A percentile compares a stretch with the other conserved stretches of the same genome.
These are phyloP conservation scores for Corythoichthys intestinalis DNA, from an alignment of 2,113 vertebrate genomes.

Conservation along the genomic window DNA sequence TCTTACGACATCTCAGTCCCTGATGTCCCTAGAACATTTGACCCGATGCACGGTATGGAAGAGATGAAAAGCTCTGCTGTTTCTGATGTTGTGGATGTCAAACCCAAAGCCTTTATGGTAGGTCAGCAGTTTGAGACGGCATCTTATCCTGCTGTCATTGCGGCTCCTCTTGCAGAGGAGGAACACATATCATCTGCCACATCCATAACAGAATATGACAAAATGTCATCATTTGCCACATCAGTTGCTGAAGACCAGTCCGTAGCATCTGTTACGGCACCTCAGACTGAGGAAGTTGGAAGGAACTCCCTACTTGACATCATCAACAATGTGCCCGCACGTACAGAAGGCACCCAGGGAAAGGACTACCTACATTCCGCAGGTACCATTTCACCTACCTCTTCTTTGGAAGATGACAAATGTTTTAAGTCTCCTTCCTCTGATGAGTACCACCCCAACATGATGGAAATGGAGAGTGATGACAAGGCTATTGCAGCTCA, in stretches of 20 bases:
- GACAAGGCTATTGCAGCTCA: conserved; percentile 62
- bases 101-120: conserved; percentile 74
- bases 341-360: conserved; percentile 86
- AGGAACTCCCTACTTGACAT: conserved; percentile 89
- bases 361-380: conserved; percentile 93
- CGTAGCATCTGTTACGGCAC: conserved; percentile 87
- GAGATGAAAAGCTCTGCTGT: conserved; percentile 65
- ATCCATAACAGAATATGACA: conserved; percentile 96
- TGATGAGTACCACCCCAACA: conserved; percentile 82
- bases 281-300: conserved; percentile 88
- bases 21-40: conserved; percentile 80
- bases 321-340: conserved; percentile 82
- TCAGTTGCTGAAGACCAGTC: conserved; percentile 96
- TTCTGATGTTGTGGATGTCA: conserved; percentile 58
- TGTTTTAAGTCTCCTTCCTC: conserved; percentile 93
- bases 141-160: conserved; percentile 82
- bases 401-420: conserved; percentile 95
- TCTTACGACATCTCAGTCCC: conserved; percentile 83
- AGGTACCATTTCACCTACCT: conserved; percentile 95
- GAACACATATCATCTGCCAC: conserved; percentile 96
- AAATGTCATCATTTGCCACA: conserved; percentile 93
- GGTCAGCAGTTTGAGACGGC: conserved; percentile 78
- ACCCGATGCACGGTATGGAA: conserved; percentile 79
- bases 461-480: conserved; percentile 74
- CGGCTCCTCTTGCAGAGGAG: conserved; percentile 93